A percentile compares a stretch with the other conserved stretches of the same genome.
Conservation (phyloP, 2,888 invertebrate genomes). For the Polylopha cassiicola region DNA sequence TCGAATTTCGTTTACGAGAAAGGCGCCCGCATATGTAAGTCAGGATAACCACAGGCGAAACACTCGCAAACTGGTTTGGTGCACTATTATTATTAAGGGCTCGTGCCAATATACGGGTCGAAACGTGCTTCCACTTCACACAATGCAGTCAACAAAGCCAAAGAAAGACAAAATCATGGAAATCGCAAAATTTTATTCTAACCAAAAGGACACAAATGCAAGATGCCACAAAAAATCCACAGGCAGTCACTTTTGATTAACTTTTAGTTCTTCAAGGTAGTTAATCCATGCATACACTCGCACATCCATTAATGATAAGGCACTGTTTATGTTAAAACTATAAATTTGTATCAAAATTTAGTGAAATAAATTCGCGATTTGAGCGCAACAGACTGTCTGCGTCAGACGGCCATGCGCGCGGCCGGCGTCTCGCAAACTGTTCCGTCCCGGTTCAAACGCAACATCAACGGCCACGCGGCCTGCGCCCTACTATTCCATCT, state of each 20-base stretch:
- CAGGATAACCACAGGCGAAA: slow-evolving; percentile 69
- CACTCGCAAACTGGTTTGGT: slow-evolving; percentile 74
- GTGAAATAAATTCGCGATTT: slow-evolving; percentile 60
- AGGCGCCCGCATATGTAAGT: slow-evolving; percentile 64
- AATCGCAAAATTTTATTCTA: slow-evolving; percentile 51
- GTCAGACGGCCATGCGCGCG: slow-evolving; percentile 62
- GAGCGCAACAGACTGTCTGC: slow-evolving; percentile 66
- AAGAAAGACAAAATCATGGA: slow-evolving; percentile 47
- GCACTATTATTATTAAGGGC: slow-evolving; percentile 76
- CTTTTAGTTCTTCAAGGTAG: slow-evolving; percentile 43
- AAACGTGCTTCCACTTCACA: slow-evolving; percentile 52
- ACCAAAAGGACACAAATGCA: slow-evolving; percentile 73
- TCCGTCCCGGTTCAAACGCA: slow-evolving; percentile 64
- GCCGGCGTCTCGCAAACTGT: slow-evolving; percentile 77
- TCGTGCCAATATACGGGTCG: slow-evolving; percentile 70
- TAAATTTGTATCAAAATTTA: slow-evolving; percentile 52
- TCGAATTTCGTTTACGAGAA: slow-evolving; percentile 56
- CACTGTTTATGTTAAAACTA: slow-evolving; percentile 58
- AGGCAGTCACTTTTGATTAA: slow-evolving; percentile 53
- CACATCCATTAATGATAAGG: slow-evolving; percentile 71
- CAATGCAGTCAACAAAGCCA: slow-evolving; percentile 57
- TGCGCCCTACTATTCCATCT: slow-evolving; percentile 66
- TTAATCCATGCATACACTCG: slow-evolving; percentile 67
- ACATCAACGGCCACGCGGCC: slow-evolving; percentile 69
- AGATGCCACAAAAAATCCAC: slow-evolving; percentile 52